Base-by-base conservation (phyloP, 2,113 vertebrate genomes). In the Albula goreensis region DNA sequence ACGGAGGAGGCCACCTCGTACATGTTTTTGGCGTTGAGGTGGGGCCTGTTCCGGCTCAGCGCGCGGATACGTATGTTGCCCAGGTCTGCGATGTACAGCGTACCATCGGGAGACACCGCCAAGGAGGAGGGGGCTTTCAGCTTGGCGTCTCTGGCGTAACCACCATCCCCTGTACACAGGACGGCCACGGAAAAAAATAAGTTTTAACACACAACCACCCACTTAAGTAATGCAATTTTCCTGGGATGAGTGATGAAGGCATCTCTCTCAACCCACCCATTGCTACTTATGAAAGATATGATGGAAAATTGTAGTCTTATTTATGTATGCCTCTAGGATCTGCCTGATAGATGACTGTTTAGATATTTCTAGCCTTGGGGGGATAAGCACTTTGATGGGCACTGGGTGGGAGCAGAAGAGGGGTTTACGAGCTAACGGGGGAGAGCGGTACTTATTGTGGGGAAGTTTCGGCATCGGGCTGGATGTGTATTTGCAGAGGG, bases 111-210 rank as follows among this genome's bases (percentile, higher is more conserved):
- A 8, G 97, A 97, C 86, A 98, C 97, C 0, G 97, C 95, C 85
- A 99, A 94, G 13, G 98, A 98, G 48, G 97, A 98, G 3, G 98
- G 98, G 0, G 98, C 97, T 91, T 99, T 99, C 92, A 99, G 96
- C 82, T 96, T 97, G 13, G 97, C 97, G 50, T 99, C 97, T 83
- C 98, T 98, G 89, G 98, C 98, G 77, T 98, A 99, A 51, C 97
- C 97, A 85, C 97, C 97, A 51, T 99, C 98, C 89, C 98, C 98
- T 99, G 91, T 78, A 90, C 80, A 84, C 15, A 17, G 57, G 70
- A 77, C 10, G 78, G 83, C 5, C 52, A 12, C 1, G 66, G 17
- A 60, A 74, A 31, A 31, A 80, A 80, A 19, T 19, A 12, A n/a
- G 0, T n/a, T 15, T 66, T 5, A 66, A 56, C 53, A 56, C 53